A percentile compares a stretch with the other conserved stretches of the same genome.
Evolutionary conservation across 2,797 vertebrate genomes (phyloP).

Genomic region (Hippocampus kuda): DNA sequence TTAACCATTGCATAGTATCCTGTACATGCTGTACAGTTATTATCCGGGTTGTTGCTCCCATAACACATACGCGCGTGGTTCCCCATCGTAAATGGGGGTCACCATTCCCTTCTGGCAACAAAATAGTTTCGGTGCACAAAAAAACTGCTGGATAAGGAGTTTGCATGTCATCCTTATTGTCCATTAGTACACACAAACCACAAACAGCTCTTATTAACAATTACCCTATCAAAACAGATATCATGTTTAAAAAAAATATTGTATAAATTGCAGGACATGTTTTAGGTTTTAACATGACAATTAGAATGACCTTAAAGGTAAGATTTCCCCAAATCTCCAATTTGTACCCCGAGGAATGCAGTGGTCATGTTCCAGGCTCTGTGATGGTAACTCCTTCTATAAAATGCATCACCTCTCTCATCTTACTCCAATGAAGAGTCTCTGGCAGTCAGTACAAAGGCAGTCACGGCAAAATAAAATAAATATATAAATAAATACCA

Average conservation of each 20-base stretch:
- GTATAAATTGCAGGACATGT: not conserved
- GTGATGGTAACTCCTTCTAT: constrained; percentile 19
- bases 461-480: constrained; percentile 21
- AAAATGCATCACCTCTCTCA: constrained; percentile 30
- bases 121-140: too few relatives aligned
- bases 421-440: constrained; percentile 34
- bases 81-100: too few relatives aligned
- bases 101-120: too few relatives aligned
- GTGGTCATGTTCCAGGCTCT: constrained; percentile 12
- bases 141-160: too few relatives aligned
- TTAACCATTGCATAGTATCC: too few relatives aligned
- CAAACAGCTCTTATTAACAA: too few relatives aligned
- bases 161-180: too few relatives aligned
- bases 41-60: too few relatives aligned
- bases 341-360: constrained; percentile 10
- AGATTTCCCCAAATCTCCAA: constrained; percentile 8
- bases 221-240: too few relatives aligned
- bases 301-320: not conserved
- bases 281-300: not conserved
- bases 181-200: too few relatives aligned
- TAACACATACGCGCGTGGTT: too few relatives aligned
- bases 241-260: not conserved
- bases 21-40: too few relatives aligned
- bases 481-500: constrained; percentile 15
- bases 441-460: constrained; percentile 49